Evolutionary conservation across 1,140 invertebrate genomes (phyloP).

Genomic region (Vanessa atalanta): DNA sequence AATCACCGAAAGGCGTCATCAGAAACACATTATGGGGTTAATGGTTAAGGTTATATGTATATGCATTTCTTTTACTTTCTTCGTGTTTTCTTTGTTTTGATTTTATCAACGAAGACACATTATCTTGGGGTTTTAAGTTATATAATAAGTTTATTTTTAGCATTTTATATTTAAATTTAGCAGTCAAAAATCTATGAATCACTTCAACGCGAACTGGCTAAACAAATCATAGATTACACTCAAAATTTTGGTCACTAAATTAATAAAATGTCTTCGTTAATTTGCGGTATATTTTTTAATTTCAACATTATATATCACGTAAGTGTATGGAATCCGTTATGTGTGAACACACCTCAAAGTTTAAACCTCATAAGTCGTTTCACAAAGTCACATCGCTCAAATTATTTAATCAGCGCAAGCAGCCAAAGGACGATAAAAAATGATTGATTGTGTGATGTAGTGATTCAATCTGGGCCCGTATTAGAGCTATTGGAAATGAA

Average conservation of each 20-base stretch:
- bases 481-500: slow-evolving; percentile 4
- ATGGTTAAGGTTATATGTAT: background rate
- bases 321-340: background rate
- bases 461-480: slow-evolving; percentile 57
- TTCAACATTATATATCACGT: background rate
- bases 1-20: slow-evolving; percentile 7
- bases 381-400: slow-evolving; percentile 65
- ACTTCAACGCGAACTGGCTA: no score
- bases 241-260: no score
- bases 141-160: no score
- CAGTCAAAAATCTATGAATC: no score
- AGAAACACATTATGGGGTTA: slow-evolving; percentile 8
- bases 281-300: background rate
- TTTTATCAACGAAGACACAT: background rate
- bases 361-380: slow-evolving; percentile 49
- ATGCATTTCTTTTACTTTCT: slow-evolving; percentile 6
- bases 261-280: background rate
- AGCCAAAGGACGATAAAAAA: slow-evolving; percentile 61
- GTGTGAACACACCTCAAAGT: slow-evolving; percentile 36
- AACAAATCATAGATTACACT: no score
- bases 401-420: slow-evolving; percentile 76
- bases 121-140: background rate
- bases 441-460: slow-evolving; percentile 67
- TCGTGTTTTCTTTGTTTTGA: background rate
- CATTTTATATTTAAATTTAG: no score